These are phyloP conservation scores for Rhincodon typus DNA, from an alignment of 2,797 vertebrate genomes.

Conservation along the genomic window DNA sequence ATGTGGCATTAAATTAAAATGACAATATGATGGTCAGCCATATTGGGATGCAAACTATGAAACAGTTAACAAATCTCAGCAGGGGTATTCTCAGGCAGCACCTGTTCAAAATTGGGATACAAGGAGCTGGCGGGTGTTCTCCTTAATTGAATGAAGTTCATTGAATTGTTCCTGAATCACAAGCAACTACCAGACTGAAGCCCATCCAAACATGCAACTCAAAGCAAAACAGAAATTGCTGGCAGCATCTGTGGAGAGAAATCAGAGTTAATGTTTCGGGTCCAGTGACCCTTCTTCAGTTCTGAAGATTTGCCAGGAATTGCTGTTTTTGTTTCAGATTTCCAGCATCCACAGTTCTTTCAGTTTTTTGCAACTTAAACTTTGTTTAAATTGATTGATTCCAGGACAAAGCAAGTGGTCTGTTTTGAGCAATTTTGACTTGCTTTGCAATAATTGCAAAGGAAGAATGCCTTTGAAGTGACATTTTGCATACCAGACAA, in stretches of 20 bases:
- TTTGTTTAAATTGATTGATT: background rate
- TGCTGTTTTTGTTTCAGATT: too few relatives aligned
- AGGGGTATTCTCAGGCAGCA: background rate
- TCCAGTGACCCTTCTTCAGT: too few relatives aligned
- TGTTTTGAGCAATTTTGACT: background rate
- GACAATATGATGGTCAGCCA: background rate
- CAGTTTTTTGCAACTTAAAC: background rate
- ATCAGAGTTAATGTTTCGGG: too few relatives aligned
- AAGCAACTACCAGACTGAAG: background rate
- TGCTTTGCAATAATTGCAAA: background rate
- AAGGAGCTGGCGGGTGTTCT: background rate
- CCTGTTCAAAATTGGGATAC: background rate
- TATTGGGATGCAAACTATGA: background rate
- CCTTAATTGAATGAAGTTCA: background rate
- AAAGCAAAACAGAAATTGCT: too few relatives aligned
- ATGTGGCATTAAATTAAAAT: background rate
- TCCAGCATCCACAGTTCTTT: too few relatives aligned
- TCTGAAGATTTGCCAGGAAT: too few relatives aligned
- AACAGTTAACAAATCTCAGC: background rate
- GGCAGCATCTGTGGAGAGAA: too few relatives aligned
- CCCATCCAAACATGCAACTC: background rate
- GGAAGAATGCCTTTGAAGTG: slow-evolving; percentile 32
- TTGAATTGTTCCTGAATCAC: background rate
- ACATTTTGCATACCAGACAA: slow-evolving; percentile 1
- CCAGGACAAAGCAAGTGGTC: background rate